phyloP scores from a whole-genome alignment of 2,113 vertebrate genomes.

The Telmatochromis brachygnathus region DNA sequence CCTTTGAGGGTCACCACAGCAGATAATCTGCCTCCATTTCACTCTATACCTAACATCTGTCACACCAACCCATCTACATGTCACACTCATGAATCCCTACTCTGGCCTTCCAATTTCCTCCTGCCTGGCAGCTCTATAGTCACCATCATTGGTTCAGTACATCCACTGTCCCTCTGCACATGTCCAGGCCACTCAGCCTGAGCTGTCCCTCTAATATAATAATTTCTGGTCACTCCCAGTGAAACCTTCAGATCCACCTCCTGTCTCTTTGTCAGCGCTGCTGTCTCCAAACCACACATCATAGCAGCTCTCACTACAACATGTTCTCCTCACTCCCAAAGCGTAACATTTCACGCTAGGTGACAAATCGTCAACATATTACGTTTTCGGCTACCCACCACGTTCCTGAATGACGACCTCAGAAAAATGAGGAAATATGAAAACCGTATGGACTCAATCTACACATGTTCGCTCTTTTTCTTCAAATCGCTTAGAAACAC shows the following conservation, averaged over 20 bases:
- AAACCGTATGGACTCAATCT: fast-evolving
- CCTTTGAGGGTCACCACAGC: neutral
- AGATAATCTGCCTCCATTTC: neutral
- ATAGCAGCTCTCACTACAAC: neutral
- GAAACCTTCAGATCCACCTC: neutral
- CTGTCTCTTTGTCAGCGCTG: neutral
- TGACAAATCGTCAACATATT: too few species aligned
- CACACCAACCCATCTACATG: neutral
- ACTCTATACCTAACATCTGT: neutral
- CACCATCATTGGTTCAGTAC: neutral
- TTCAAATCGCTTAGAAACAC: too few species aligned
- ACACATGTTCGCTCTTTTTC: too few species aligned
- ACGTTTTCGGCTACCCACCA: too few species aligned
- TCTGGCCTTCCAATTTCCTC: neutral
- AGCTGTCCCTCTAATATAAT: neutral
- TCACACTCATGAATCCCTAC: neutral
- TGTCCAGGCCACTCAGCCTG: neutral
- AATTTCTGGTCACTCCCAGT: neutral
- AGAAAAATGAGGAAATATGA: too few species aligned
- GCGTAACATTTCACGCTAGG: too few species aligned
- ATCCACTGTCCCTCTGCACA: neutral
- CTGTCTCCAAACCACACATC: neutral
- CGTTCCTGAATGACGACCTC: too few species aligned
- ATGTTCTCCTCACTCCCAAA: too few species aligned
- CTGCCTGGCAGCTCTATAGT: neutral